phyloP scores from a whole-genome alignment of 2,797 vertebrate genomes.

The Platalea minor region DNA sequence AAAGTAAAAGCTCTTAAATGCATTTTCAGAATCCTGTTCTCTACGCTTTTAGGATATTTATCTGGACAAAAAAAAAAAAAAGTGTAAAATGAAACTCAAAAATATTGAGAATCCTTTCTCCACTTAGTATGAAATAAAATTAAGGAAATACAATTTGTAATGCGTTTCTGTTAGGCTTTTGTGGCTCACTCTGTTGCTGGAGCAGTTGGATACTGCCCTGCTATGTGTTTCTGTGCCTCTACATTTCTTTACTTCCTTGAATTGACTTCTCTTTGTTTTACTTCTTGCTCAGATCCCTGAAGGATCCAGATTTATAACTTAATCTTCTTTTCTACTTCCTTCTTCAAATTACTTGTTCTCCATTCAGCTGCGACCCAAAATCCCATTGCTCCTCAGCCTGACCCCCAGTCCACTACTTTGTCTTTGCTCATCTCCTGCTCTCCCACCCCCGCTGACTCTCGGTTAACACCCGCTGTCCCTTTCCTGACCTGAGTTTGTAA shows the following conservation, averaged over 20 bases:
- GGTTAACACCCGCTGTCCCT: neutral
- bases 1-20: neutral
- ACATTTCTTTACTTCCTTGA: neutral
- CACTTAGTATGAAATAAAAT: neutral
- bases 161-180: neutral
- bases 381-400: neutral
- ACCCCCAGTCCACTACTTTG: neutral
- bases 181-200: neutral
- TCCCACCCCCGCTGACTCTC: neutral
- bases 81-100: neutral
- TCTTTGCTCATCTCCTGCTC: neutral
- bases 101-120: neutral
- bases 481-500: neutral
- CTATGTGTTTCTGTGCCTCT: neutral
- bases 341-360: neutral
- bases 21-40: neutral
- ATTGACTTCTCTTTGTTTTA: conserved; percentile 15
- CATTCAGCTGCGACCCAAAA: neutral
- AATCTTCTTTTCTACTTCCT: conserved; percentile 5
- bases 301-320: conserved; percentile 4
- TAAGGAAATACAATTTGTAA: neutral
- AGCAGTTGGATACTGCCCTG: neutral
- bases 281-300: neutral
- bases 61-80: neutral
- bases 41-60: neutral